phyloP scores from a whole-genome alignment of 1,140 invertebrate species.

The Megathymus violae region DNA sequence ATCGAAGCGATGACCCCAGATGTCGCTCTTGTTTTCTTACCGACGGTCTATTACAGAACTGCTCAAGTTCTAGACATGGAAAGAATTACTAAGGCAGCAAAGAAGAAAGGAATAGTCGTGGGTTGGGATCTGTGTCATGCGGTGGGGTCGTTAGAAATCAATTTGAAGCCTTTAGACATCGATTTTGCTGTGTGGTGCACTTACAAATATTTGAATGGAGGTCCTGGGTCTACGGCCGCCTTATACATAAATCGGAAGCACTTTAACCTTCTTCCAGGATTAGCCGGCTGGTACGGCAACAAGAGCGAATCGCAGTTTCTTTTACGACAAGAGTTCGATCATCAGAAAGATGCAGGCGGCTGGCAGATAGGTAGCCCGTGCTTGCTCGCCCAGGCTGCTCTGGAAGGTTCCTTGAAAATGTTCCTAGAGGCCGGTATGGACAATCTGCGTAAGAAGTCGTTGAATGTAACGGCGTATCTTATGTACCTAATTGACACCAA shows the following conservation, averaged over 20 bases:
- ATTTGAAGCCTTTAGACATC: slow-evolving; percentile 59
- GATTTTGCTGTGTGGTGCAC: slow-evolving; percentile 76
- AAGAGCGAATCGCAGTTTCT: slow-evolving; percentile 63
- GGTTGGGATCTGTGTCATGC: slow-evolving; percentile 74
- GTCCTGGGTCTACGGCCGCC: slow-evolving; percentile 59
- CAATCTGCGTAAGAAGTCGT: slow-evolving; percentile 64
- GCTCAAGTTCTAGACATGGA: slow-evolving; percentile 68
- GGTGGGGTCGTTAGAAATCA: slow-evolving; percentile 56
- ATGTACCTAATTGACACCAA: slow-evolving; percentile 69
- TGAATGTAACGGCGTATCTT: slow-evolving; percentile 66
- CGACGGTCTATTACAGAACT: slow-evolving; percentile 66
- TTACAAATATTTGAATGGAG: slow-evolving; percentile 74
- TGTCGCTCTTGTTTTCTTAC: slow-evolving; percentile 59
- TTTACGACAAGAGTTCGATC: slow-evolving; percentile 66
- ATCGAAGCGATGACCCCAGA: slow-evolving; percentile 69
- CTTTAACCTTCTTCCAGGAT: slow-evolving; percentile 55
- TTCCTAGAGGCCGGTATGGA: slow-evolving; percentile 59
- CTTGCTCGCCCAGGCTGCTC: slow-evolving; percentile 58
- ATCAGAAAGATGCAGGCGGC: slow-evolving; percentile 58
- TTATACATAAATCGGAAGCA: slow-evolving; percentile 71
- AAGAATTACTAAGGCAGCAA: slow-evolving; percentile 59
- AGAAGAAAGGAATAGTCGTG: slow-evolving; percentile 56
- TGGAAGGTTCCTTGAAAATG: slow-evolving; percentile 64
- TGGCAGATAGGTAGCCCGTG: slow-evolving; percentile 69
- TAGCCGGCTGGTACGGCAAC: slow-evolving; percentile 72